These are phyloP conservation scores for Cynopterus brachyotis DNA, from an alignment of 2,113 vertebrate species.

Conservation along the genomic window DNA sequence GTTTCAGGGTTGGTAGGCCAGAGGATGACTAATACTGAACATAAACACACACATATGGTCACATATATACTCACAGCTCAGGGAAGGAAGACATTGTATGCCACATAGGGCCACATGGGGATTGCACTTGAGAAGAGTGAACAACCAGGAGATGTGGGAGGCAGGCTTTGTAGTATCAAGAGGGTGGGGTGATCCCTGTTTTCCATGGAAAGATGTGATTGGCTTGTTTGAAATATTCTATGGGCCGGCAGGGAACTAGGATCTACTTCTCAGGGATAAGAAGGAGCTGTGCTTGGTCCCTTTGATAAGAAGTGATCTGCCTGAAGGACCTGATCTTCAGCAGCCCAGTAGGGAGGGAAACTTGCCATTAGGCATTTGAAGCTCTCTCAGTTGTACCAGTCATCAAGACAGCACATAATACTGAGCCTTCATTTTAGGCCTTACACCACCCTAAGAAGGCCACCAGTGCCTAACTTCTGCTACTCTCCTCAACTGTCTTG, in stretches of 20 bases:
- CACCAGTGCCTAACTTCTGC: not conserved
- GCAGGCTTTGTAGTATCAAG: not conserved
- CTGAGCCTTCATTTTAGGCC: not conserved
- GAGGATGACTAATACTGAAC: not conserved
- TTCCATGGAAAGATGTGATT: not conserved
- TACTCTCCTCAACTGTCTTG: not conserved
- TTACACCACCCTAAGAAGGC: not conserved
- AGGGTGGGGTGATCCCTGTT: not conserved
- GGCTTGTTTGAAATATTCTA: not conserved
- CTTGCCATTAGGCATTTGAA: not conserved
- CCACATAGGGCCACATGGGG: not conserved
- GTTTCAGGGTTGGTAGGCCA: not conserved
- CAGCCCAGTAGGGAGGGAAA: not conserved
- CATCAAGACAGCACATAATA: not conserved
- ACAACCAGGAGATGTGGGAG: not conserved
- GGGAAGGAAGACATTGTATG: not conserved
- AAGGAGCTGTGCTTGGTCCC: not conserved
- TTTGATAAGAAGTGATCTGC: not conserved
- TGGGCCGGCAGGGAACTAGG: not conserved
- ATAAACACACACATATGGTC: not conserved
- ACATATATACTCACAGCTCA: not conserved
- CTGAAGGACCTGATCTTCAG: not conserved
- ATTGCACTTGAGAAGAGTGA: not conserved
- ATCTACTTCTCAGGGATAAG: not conserved
- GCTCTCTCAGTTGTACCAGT: not conserved